Conservation (phyloP, 1,140 invertebrate species). For the Apis laboriosa region DNA sequence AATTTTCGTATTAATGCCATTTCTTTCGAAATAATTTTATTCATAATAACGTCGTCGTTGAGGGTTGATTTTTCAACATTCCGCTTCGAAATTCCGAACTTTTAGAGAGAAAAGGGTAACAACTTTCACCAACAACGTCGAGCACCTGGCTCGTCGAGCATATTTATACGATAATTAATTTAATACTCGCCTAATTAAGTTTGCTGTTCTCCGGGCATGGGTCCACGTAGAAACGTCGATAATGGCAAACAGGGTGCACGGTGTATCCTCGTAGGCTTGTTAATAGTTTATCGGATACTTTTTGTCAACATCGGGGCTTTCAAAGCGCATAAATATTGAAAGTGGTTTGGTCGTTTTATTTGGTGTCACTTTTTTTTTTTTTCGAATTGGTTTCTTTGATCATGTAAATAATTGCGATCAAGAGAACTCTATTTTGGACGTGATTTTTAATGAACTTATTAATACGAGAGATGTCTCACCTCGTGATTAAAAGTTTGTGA, state of each 20-base stretch:
- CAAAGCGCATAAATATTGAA: not conserved
- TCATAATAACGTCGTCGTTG: no score
- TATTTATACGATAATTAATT: conserved; percentile 42
- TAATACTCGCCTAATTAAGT: conserved; percentile 42
- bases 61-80: no score
- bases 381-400: not conserved
- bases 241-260: conserved; percentile 28
- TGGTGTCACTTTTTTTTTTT: not conserved
- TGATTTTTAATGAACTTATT: not conserved
- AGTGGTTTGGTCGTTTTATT: not conserved
- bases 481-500: not conserved
- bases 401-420: not conserved
- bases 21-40: no score
- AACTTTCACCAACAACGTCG: not conserved
- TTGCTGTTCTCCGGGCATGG: conserved; percentile 4
- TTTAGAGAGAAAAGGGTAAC: not conserved
- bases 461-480: not conserved
- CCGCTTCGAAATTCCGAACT: not conserved
- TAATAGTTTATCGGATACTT: conserved; percentile 28
- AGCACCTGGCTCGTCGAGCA: not conserved
- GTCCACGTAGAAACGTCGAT: conserved; percentile 10
- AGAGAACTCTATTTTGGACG: not conserved
- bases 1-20: no score
- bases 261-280: conserved; percentile 3
- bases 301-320: conserved; percentile 14